phyloP scores from a whole-genome alignment of 2,113 vertebrate species.

The Oncorhynchus tshawytscha region DNA sequence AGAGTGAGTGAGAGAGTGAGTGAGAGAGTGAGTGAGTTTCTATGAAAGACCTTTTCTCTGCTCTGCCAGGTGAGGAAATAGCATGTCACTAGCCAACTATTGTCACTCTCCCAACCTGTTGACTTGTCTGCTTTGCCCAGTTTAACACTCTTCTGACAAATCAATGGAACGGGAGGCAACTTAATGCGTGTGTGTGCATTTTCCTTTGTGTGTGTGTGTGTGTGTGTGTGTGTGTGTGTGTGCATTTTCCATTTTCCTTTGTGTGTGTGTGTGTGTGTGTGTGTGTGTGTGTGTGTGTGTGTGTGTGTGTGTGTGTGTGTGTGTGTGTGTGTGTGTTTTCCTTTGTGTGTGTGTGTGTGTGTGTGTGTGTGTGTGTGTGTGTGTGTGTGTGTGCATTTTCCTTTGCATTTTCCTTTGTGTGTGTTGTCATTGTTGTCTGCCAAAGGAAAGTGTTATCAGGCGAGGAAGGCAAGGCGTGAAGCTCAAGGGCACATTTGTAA shows the following conservation, averaged over 20 bases:
- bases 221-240: slow-evolving; percentile 11
- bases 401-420: background rate
- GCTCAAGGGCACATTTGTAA: slow-evolving; percentile 91
- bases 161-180: background rate
- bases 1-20: background rate
- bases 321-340: background rate
- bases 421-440: slow-evolving; percentile 65
- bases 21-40: background rate
- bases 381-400: slow-evolving; percentile 1
- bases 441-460: slow-evolving; percentile 78
- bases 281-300: too few species aligned
- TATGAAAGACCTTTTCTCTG: background rate
- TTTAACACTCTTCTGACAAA: too few species aligned
- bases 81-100: background rate
- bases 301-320: too few species aligned
- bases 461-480: slow-evolving; percentile 69
- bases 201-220: background rate
- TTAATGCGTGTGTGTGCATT: slow-evolving; percentile 14
- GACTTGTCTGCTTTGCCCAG: too few species aligned
- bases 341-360: background rate
- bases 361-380: background rate
- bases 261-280: too few species aligned
- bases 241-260: too few species aligned
- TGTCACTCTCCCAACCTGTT: background rate
- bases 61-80: background rate